phyloP scores from a whole-genome alignment of 2,888 invertebrate genomes.

The Rambutsinella grinnellia region DNA sequence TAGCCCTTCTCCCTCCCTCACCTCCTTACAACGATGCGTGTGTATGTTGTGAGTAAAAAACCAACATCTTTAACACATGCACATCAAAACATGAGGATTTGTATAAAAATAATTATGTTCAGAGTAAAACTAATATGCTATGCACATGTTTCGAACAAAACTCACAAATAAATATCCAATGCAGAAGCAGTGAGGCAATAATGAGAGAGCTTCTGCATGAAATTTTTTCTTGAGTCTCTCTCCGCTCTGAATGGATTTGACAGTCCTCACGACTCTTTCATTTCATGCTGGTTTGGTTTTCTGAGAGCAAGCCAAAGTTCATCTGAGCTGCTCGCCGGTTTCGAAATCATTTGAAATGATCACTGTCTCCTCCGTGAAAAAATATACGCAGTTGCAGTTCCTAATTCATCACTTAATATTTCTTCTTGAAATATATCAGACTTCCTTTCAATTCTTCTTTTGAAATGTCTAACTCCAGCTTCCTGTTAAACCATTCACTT shows the following conservation, averaged over 20 bases:
- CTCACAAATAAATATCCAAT: neutral
- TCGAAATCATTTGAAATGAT: neutral
- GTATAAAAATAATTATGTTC: neutral
- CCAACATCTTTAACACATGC: no score
- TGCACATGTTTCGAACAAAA: constrained; percentile 18
- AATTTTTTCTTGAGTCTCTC: neutral
- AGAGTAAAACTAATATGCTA: constrained; percentile 6
- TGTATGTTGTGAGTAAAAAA: neutral
- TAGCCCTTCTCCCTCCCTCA: neutral
- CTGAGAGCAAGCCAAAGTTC: neutral
- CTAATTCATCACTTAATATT: no score
- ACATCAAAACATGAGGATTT: no score
- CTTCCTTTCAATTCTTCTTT: no score
- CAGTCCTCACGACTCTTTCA: neutral
- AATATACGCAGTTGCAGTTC: no score
- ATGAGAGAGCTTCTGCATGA: neutral
- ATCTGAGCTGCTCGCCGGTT: neutral
- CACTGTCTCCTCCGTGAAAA: neutral
- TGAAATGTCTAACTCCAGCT: no score
- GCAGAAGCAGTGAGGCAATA: neutral
- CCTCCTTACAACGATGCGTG: neutral
- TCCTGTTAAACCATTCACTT: no score
- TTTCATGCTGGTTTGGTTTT: neutral
- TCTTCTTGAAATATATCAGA: no score
- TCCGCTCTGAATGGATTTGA: neutral